Percentiles rank a stretch among this genome's conserved stretches.
Conservation (phyloP, 2,797 vertebrate genomes). For the Merluccius polli region DNA sequence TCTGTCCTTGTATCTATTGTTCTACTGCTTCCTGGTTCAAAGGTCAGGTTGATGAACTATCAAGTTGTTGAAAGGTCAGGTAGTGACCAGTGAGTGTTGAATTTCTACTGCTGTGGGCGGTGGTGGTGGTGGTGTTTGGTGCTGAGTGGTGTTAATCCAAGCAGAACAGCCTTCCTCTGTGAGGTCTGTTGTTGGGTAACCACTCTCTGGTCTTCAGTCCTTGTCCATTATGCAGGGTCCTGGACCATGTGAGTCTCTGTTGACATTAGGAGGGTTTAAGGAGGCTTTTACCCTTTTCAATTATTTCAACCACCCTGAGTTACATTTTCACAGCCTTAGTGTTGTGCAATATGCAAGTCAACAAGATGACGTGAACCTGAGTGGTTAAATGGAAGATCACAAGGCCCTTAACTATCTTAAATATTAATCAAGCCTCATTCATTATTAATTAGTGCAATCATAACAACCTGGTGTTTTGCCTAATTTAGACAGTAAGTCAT, state of each 20-base stretch:
- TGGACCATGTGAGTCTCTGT: neutral
- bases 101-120: neutral
- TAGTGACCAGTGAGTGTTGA: neutral
- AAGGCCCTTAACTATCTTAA: neutral
- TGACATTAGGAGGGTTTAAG: neutral
- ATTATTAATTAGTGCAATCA: neutral
- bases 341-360: neutral
- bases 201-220: neutral
- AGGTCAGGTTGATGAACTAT: too few species aligned
- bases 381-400: neutral
- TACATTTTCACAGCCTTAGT: neutral
- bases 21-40: neutral
- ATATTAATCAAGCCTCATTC: slow-evolving; percentile 1
- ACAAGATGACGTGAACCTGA: neutral
- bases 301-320: neutral
- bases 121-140: neutral
- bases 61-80: too few species aligned
- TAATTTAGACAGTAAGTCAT: neutral
- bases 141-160: neutral
- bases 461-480: neutral
- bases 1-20: neutral
- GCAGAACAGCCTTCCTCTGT: neutral
- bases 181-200: neutral
- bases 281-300: neutral
- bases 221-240: neutral